Evolutionary conservation across 2,888 invertebrate species (phyloP).

Genomic region (Agrotis segetum): DNA sequence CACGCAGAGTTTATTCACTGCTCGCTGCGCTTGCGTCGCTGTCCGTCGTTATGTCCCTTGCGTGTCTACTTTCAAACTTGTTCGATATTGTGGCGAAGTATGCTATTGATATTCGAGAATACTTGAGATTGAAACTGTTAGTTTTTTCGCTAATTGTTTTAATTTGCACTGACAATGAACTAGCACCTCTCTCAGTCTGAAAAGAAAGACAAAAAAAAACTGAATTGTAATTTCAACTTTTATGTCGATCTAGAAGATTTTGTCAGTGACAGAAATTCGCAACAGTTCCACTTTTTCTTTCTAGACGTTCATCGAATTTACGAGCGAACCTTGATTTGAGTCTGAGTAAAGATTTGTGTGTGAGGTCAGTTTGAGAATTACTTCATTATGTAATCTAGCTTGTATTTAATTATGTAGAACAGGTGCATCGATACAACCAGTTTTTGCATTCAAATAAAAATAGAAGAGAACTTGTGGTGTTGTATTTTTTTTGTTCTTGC

Average conservation of each 20-base stretch:
- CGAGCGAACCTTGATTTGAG: background rate
- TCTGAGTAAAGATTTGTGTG: background rate
- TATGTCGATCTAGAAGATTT: background rate
- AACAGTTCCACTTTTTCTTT: background rate
- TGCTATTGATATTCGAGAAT: conserved; percentile 14
- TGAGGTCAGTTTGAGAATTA: background rate
- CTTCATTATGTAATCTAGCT: background rate
- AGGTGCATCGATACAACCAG: background rate
- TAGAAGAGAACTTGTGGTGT: background rate
- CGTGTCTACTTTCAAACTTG: conserved; percentile 36
- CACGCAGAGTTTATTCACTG: conserved; percentile 42
- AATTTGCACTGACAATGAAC: background rate
- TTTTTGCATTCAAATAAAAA: background rate
- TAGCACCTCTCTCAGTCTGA: background rate
- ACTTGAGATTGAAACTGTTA: background rate
- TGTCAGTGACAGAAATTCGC: background rate
- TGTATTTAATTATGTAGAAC: background rate
- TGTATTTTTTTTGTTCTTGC: background rate
- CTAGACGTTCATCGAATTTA: background rate
- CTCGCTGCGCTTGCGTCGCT: conserved; percentile 26
- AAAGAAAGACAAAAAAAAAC: background rate
- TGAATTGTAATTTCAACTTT: background rate
- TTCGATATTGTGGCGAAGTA: conserved; percentile 17
- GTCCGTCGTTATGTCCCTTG: conserved; percentile 7
- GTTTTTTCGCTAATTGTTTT: background rate